Evolutionary conservation across 2,113 vertebrate species (phyloP), one percentile per base, ranked within the genome.

Genomic region (Syrmaticus mikado): DNA sequence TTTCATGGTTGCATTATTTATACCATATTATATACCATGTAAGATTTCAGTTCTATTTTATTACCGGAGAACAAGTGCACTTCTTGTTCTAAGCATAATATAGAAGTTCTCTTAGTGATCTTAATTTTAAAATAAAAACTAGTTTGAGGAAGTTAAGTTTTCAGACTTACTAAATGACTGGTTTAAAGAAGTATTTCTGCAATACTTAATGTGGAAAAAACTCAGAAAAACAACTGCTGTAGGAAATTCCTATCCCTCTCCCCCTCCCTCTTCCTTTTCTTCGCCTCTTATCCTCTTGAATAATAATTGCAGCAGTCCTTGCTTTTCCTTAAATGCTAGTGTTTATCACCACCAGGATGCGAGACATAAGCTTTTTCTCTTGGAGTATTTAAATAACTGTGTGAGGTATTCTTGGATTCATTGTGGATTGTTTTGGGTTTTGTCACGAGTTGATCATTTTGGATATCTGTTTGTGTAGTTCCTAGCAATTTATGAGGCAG

Each of bases 101-200:
- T 52, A 68, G 36, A 80, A 84, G 5, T 85, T 83, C 19, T 52
- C 6, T 58, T 43, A 73, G 15, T 25, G 40, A 77, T 13, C 1
- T 80, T 34, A 89, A 73, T 82, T 41, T 92, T 71, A 74, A 94
- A 95, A 73, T 18, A 11, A 52, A 79, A 82, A 68, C 13, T 79
- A 8, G 0, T 79, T 89, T 87, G 40, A 41, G 71, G 93, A 92
- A 87, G 78, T 75, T 82, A 53, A 3, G 11, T 89, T 24, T 89
- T 92, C 24, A 61, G 30, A 40, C n/a, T 76, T 79, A n/a, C 45
- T 48, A 41, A 87, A 79, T 79, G 71, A 77, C 61, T 79, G 38
- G 30, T 41, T 79, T 89, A 30, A 85, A 84, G 21, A 75, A 80
- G 25, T 80, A 89, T n/a, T 91, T 92, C 74, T 84, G 48, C 87